Evolutionary conservation across 1,140 invertebrate species (phyloP), one percentile per base, ranked within the genome.

Genomic region (Drosophila nigromelanica): DNA sequence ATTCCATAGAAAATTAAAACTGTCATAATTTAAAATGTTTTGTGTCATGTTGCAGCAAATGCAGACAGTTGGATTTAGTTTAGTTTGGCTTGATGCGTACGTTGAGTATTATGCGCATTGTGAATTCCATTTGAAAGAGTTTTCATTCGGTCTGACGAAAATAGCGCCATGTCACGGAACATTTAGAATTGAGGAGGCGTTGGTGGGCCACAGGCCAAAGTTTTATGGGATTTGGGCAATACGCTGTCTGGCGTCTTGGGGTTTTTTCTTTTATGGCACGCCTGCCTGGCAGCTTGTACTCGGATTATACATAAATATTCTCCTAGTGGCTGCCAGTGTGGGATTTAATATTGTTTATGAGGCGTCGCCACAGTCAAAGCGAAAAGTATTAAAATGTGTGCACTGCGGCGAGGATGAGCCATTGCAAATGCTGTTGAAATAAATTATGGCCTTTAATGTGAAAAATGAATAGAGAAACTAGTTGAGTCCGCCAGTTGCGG

Each of bases 281-380:
- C 43, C 52, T 35, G 69, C 43, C 52, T 35, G 69, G 45, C 62
- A 37, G 67, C 45, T 50, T 56, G 51, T 15, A 42, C 47, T 60
- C 33, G 27, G 48, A 61, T 61, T 69, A 30, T 18, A 62, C 52
- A 58, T 63, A 66, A 56, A 71, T 58, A 69, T 48, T 37, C 39
- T 6, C 12, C 14, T 39, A 54, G 37, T 35, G 48, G 61, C 50
- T 56, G 62, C 52, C 48, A 71, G 60, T 50, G 69, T 50, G 50
- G 64, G 82, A 87, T 89, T 89, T 87, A 79, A 78, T 87, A 86
- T 86, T 87, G 82, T 89, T 87, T 87, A 89, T 87, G 82, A 64
- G 82, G 75, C 82, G 77, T 85, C 62, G 82, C 55, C 59, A 62
- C 51, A 82, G 74, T 67, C 74, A 76, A 81, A 81, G 70, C 74